A percentile compares a stretch with the other conserved stretches of the same genome.
Evolutionary conservation across 2,888 invertebrate genomes (phyloP).

Genomic region (Trachelus stipa): DNA sequence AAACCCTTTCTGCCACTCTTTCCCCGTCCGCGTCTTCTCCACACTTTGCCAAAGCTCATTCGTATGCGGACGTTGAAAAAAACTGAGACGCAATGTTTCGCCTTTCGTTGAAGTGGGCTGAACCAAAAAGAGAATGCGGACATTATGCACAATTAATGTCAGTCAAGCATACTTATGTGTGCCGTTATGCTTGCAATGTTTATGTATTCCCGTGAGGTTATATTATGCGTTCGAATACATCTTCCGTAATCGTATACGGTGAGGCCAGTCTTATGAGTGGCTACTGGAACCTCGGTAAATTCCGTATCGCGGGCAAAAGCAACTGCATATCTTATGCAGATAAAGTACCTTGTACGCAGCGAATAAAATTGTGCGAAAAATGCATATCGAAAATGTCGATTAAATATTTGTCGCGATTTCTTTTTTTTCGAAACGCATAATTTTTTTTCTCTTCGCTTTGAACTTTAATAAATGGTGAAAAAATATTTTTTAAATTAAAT

Average conservation of each 20-base stretch:
- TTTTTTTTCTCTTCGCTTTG: neutral
- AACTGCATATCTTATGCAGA: neutral
- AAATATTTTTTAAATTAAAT: neutral
- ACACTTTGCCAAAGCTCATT: constrained; percentile 31
- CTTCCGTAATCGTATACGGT: constrained; percentile 36
- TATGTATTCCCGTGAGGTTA: constrained; percentile 37
- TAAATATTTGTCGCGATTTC: neutral
- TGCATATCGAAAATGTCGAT: neutral
- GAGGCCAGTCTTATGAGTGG: constrained; percentile 19
- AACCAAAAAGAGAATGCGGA: constrained; percentile 17
- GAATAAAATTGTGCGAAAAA: neutral
- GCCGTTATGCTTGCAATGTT: constrained; percentile 46
- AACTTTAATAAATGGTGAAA: neutral
- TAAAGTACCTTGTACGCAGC: neutral
- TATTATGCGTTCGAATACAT: constrained; percentile 8
- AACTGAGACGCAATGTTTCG: constrained; percentile 44
- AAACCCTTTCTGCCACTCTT: neutral
- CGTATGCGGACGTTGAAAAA: constrained; percentile 41
- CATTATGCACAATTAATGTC: constrained; percentile 64
- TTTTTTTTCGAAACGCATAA: no score
- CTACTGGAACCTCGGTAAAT: neutral
- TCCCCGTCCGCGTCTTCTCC: neutral
- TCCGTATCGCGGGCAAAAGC: neutral
- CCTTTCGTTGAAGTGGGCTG: constrained; percentile 43
- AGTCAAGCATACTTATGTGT: constrained; percentile 58